A percentile compares a stretch with the other conserved stretches of the same genome.
phyloP scores from a whole-genome alignment of 2,797 vertebrate species.

The Darevskia mixta region DNA sequence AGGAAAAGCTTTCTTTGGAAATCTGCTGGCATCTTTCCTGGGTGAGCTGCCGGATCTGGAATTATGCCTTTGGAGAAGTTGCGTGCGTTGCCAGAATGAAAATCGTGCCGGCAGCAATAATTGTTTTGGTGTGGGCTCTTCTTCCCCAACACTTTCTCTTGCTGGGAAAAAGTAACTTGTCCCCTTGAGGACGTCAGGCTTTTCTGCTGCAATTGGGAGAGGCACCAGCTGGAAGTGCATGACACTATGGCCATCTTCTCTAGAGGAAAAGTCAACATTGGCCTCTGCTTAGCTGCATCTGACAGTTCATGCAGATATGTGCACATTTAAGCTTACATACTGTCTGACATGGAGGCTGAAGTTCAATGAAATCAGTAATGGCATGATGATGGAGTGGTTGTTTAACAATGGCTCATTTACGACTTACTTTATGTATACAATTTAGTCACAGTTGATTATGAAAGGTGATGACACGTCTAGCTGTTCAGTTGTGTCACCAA shows the following conservation, averaged over 20 bases:
- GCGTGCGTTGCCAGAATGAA: neutral
- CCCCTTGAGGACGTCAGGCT: neutral
- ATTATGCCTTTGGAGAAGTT: neutral
- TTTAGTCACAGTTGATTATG: neutral
- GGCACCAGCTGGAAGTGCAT: neutral
- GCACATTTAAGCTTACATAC: neutral
- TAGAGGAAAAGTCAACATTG: neutral
- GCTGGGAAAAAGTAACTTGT: neutral
- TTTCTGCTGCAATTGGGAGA: neutral
- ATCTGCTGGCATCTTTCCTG: slow-evolving; percentile 4
- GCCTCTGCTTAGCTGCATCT: neutral
- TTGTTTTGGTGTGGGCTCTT: neutral
- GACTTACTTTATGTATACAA: neutral
- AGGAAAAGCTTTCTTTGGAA: slow-evolving; percentile 1
- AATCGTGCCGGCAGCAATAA: neutral
- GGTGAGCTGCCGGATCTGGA: neutral
- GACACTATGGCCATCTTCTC: neutral
- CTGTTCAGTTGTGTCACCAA: neutral
- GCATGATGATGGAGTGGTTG: neutral
- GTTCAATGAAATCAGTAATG: neutral
- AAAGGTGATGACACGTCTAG: neutral
- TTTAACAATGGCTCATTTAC: neutral
- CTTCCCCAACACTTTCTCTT: neutral
- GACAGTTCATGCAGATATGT: neutral
- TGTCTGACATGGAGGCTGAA: neutral